A percentile compares a stretch with the other conserved stretches of the same genome.
phyloP scores from a whole-genome alignment of 2,113 vertebrate species.

The Syngnathus scovelli region DNA sequence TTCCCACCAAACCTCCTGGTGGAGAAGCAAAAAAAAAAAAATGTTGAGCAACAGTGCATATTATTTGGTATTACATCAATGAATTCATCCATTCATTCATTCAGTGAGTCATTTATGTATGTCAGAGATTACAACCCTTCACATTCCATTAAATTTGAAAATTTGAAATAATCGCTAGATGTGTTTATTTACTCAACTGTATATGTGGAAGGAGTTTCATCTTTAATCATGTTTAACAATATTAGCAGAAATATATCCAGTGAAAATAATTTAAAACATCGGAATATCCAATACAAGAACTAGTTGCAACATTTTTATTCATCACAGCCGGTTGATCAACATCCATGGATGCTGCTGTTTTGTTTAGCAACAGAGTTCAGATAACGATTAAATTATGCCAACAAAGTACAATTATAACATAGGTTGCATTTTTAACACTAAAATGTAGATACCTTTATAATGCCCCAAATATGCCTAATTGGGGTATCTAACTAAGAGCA shows the following conservation, averaged over 20 bases:
- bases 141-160: neutral
- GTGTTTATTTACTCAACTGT: too few species aligned
- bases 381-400: too few species aligned
- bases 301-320: neutral
- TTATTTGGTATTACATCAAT: slow-evolving; percentile 14
- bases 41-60: slow-evolving; percentile 24
- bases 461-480: neutral
- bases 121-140: neutral
- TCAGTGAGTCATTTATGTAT: too few species aligned
- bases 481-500: neutral
- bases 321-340: neutral
- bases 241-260: too few species aligned
- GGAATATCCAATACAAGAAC: too few species aligned
- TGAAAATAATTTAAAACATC: too few species aligned
- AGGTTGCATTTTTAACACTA: too few species aligned
- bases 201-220: too few species aligned
- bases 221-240: too few species aligned
- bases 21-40: slow-evolving; percentile 38
- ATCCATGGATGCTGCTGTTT: neutral
- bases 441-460: too few species aligned
- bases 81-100: neutral
- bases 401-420: too few species aligned
- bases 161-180: too few species aligned
- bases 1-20: slow-evolving; percentile 68
- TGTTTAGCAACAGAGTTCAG: neutral